Evolutionary conservation across 2,113 vertebrate species (phyloP), one percentile per base, ranked within the genome.

Genomic region (Tetraodon nigroviridis): DNA sequence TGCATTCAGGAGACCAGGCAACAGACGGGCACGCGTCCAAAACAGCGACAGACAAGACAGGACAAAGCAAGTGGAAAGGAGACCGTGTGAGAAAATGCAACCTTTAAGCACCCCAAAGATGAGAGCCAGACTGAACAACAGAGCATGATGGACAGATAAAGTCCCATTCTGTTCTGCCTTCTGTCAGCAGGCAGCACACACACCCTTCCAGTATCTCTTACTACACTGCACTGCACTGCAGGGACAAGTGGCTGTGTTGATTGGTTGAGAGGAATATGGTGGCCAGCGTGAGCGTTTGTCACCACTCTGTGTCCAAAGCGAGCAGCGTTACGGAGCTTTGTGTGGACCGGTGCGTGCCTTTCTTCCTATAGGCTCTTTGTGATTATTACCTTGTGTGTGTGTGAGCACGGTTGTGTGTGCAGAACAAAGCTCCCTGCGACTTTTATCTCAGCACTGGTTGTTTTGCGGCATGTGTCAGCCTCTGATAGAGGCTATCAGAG

Each of bases 401-500:
- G 5, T 65, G 57, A 4, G 46, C 17, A 19, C 2, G 46, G 2
- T 48, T 48, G 46, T 3, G 3, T 1, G 10, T 42, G 63, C 10
- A 17, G 55, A 67, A 53, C 57, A 46, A 79, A 74, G 76, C 72
- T 55, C 58, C 55, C 63, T 24, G 63, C 15, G 12, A 51, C 68
- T 58, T 79, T 81, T 81, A 80, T 86, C 81, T 67, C 49, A 32
- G 17, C 61, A 27, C 20, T 49, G 56, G 57, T 64, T 81, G 74
- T 67, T 82, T 73, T 58, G 60, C n/a, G 55, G 55, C 74, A 73
- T 45, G 13, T 88, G 86, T 50, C 44, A 5, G 59, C 16, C 14
- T 61, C 77, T 79, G 85, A 87, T 86, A 86, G 79, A 76, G 55
- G 24, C 67, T 85, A 88, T 88, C 87, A 72, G 68, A 61, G 12